Evolutionary conservation across 1,140 invertebrate genomes (phyloP).

Genomic region (Zaprionus tsacasi): DNA sequence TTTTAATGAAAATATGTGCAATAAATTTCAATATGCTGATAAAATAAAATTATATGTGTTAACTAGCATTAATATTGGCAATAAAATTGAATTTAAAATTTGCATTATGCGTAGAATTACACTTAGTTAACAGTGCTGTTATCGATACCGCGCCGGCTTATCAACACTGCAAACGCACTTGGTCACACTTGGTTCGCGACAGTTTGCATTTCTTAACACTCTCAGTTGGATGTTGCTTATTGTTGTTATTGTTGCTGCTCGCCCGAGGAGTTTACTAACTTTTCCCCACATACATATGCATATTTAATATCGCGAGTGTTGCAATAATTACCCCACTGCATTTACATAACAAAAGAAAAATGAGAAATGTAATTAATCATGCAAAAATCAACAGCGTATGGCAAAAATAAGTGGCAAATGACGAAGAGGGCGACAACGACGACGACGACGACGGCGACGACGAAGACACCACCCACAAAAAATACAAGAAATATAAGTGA

Average conservation of each 20-base stretch:
- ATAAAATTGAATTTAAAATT: background rate
- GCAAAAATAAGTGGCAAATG: conserved; percentile 38
- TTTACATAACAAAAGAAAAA: conserved; percentile 50
- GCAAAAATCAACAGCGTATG: conserved; percentile 52
- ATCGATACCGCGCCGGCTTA: no score
- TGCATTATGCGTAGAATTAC: background rate
- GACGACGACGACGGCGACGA: background rate
- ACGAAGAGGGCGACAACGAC: conserved; percentile 9
- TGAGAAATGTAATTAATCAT: conserved; percentile 27
- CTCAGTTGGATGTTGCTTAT: conserved; percentile 28
- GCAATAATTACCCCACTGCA: conserved; percentile 45
- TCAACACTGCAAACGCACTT: background rate
- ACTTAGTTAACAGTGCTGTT: no score
- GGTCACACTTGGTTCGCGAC: background rate
- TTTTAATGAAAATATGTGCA: rapidly evolving
- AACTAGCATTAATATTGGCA: background rate
- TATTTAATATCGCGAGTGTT: conserved; percentile 48
- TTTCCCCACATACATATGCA: conserved; percentile 16
- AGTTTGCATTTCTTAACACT: conserved; percentile 23
- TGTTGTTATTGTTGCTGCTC: conserved; percentile 63
- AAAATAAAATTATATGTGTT: background rate
- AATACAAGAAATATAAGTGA: conserved; percentile 22
- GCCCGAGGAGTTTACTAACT: conserved; percentile 44
- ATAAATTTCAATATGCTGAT: background rate
- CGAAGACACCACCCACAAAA: conserved; percentile 44